Base-by-base conservation (phyloP, 2,888 invertebrate genomes). In the Andrena fulva region DNA sequence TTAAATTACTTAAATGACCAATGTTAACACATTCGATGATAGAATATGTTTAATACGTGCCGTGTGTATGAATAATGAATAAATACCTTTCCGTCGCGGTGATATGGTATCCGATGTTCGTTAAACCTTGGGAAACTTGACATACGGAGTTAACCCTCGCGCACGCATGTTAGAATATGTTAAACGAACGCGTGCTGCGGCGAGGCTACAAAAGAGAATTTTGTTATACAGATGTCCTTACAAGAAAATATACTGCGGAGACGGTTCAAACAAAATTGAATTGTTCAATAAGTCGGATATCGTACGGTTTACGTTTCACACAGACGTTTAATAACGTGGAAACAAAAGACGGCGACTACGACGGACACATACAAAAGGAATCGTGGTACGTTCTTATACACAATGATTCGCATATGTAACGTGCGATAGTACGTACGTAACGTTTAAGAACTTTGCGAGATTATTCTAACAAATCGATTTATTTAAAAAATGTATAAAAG, bases 401-500 rank as follows among this genome's bases (percentile, higher is more conserved):
- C n/a, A 42, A 31, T 60, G 31, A 31, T 60, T 59, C 27, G 60
- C 20, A 52, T 52, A 20, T 8, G n/a, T 52, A 20, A 10, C 10
- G 52, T 31, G 50, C 52, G 20, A 42, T 27, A 69, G 16, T 59
- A 59, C 59, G 16, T 42, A 64, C 56, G 8, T 12, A 33, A 80
- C 66, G 31, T 66, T 77, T 62, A 73, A 63, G 68, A 80, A 79
- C 16, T 62, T 69, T 42, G 64, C 59, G 66, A 72, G 66, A 33
- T 69, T 76, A 64, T 80, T 78, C 84, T 77, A 88, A 89, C 77
- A 87, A 75, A 87, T 81, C 59, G 56, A 69, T 90, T 88, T 89
- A 86, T 82, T 88, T 87, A 84, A 85, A 88, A 88, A 88, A 71
- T 80, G 78, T 89, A 89, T 88, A 89, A 86, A 86, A 86, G 71